A percentile compares a stretch with the other conserved stretches of the same genome.
These are phyloP conservation scores for Drosophila anomelani DNA, from an alignment of 2,888 invertebrate species.

Conservation along the genomic window DNA sequence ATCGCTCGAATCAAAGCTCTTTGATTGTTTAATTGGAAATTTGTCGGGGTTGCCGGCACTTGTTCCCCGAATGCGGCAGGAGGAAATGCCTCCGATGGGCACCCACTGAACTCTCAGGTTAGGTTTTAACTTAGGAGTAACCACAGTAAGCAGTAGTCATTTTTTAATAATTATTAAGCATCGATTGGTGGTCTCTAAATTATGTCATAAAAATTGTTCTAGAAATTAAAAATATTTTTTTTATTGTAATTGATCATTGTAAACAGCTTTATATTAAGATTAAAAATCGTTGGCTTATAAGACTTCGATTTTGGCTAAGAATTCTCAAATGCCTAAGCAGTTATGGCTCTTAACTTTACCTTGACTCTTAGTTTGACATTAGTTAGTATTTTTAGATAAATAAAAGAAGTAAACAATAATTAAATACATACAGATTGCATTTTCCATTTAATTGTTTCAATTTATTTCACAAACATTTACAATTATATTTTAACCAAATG, in stretches of 20 bases:
- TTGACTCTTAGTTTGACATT: too few species aligned
- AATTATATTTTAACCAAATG: too few species aligned
- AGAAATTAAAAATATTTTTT: neutral
- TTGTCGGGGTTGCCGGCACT: conserved; percentile 19
- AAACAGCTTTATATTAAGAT: neutral
- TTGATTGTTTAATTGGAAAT: conserved; percentile 71
- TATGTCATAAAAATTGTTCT: neutral
- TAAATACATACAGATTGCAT: too few species aligned
- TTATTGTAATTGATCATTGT: neutral
- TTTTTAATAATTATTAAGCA: neutral
- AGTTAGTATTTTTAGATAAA: too few species aligned
- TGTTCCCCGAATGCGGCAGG: conserved; percentile 31
- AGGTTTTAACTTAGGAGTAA: neutral
- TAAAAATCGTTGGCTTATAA: neutral
- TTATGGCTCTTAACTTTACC: too few species aligned
- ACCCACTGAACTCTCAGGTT: conserved; percentile 15
- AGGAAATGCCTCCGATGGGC: conserved; percentile 40
- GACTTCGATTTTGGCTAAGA: neutral
- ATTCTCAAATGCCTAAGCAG: neutral
- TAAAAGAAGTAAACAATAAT: too few species aligned
- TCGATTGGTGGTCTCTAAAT: neutral
- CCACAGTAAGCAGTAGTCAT: neutral
- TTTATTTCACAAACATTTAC: too few species aligned
- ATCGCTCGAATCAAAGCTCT: conserved; percentile 35
- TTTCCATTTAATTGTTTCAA: too few species aligned